Conservation (phyloP, 2,888 invertebrate genomes). For the Eumacrocentrus americanus region DNA sequence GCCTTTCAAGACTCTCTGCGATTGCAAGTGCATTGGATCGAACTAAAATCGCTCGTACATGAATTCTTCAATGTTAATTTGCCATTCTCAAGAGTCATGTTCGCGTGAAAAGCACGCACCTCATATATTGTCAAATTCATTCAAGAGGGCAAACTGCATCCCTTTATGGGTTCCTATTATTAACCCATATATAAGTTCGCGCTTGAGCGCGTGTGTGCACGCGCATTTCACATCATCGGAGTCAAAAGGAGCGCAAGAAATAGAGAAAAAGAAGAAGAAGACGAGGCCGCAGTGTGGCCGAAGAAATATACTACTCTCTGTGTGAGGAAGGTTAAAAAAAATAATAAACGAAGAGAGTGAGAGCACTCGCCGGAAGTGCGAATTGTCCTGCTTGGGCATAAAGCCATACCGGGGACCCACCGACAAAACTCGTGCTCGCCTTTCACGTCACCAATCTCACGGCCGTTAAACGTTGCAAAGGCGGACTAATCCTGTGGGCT, state of each 20-base stretch:
- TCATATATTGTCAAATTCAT: constrained; percentile 12
- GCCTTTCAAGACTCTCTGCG: constrained; percentile 15
- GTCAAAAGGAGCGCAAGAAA: constrained; percentile 16
- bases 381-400: constrained; percentile 35
- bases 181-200: constrained; percentile 26
- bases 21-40: constrained; percentile 22
- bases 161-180: constrained; percentile 19
- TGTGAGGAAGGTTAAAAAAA: constrained; percentile 9
- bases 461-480: constrained; percentile 40
- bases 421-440: constrained; percentile 30
- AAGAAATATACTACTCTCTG: background rate
- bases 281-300: background rate
- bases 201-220: constrained; percentile 14
- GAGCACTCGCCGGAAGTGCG: constrained; percentile 35
- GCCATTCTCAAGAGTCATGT: constrained; percentile 20
- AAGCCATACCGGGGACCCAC: constrained; percentile 1
- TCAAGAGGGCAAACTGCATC: constrained; percentile 18
- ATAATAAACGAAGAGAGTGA: constrained; percentile 12
- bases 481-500: constrained; percentile 32
- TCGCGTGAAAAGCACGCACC: constrained; percentile 15
- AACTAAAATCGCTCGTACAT: constrained; percentile 10
- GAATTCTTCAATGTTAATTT: constrained; percentile 19
- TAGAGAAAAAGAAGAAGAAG: background rate
- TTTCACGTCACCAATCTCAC: constrained; percentile 39
- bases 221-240: constrained; percentile 3